Evolutionary conservation across 2,113 vertebrate species (phyloP).

Genomic region (Larimichthys crocea): DNA sequence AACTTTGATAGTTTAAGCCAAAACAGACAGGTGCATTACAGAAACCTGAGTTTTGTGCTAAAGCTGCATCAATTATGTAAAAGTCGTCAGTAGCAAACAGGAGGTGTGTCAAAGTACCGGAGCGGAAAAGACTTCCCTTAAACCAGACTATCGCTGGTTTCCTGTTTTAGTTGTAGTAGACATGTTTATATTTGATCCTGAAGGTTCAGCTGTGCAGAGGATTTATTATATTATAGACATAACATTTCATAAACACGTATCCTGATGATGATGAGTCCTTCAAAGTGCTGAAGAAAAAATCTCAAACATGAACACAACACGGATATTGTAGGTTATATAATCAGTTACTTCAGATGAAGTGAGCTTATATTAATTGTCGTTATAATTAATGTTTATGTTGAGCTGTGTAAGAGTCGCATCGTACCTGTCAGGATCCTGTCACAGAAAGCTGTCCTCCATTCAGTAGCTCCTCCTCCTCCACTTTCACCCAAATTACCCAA

Average conservation of each 20-base stretch:
- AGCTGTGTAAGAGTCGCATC: not conserved
- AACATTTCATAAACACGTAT: not conserved
- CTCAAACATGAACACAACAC: not conserved
- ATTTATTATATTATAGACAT: too few relatives aligned
- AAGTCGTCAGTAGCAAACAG: not conserved
- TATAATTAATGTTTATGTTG: not conserved
- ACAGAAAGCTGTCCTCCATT: conserved; percentile 3
- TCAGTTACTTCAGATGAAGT: not conserved
- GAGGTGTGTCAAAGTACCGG: not conserved
- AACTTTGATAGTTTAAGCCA: too few relatives aligned
- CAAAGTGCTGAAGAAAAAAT: not conserved
- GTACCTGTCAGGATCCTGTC: conserved; percentile 47
- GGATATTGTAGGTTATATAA: not conserved
- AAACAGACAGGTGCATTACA: too few relatives aligned
- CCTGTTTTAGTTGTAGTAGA: not conserved
- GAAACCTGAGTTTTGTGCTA: too few relatives aligned
- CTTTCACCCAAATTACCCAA: conserved; percentile 58
- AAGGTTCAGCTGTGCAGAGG: not conserved
- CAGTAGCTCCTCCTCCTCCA: conserved; percentile 13
- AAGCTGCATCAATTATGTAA: not conserved
- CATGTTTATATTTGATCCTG: not conserved
- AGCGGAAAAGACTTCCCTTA: not conserved
- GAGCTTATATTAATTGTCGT: not conserved
- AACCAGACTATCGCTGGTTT: not conserved
- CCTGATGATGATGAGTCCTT: not conserved